Conservation (phyloP, 2,888 invertebrate genomes). For the Carterocephalus palaemon region DNA sequence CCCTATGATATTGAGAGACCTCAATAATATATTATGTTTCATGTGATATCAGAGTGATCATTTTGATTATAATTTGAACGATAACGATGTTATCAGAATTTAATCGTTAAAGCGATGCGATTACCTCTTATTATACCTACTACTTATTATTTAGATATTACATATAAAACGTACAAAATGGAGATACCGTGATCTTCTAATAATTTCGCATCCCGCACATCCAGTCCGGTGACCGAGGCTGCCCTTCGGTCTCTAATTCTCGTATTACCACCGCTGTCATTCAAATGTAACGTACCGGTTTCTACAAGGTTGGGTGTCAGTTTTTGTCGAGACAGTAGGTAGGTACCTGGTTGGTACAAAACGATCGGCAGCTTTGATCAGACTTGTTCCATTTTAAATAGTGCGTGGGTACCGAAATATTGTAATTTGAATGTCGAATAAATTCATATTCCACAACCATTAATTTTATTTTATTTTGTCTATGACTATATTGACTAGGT, state of each 20-base stretch:
- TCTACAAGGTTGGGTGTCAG: conserved; percentile 41
- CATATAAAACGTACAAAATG: too few relatives aligned
- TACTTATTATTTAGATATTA: too few relatives aligned
- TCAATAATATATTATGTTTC: conserved; percentile 11
- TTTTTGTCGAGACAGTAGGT: conserved; percentile 17
- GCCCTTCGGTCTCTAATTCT: conserved; percentile 7
- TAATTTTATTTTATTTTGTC: too few relatives aligned
- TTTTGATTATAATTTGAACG: too few relatives aligned
- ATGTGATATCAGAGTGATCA: conserved; percentile 9
- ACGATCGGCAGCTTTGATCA: conserved; percentile 4
- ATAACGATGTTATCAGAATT: too few relatives aligned
- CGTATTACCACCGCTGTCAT: conserved; percentile 10
- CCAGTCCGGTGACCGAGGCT: not conserved
- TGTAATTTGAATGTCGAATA: conserved; percentile 10
- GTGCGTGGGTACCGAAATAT: conserved; percentile 17
- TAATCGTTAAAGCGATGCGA: too few relatives aligned
- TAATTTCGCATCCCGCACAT: too few relatives aligned
- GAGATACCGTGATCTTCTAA: too few relatives aligned
- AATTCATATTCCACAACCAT: conserved; percentile 1
- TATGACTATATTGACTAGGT: too few relatives aligned
- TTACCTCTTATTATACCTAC: too few relatives aligned
- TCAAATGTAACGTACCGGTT: conserved; percentile 45
- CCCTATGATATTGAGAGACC: conserved; percentile 7
- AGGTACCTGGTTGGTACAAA: conserved; percentile 15
- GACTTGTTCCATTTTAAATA: conserved; percentile 4